Evolutionary conservation across 2,888 invertebrate genomes (phyloP), one percentile per base, ranked within the genome.

Genomic region (Leptura quadrifasciata): DNA sequence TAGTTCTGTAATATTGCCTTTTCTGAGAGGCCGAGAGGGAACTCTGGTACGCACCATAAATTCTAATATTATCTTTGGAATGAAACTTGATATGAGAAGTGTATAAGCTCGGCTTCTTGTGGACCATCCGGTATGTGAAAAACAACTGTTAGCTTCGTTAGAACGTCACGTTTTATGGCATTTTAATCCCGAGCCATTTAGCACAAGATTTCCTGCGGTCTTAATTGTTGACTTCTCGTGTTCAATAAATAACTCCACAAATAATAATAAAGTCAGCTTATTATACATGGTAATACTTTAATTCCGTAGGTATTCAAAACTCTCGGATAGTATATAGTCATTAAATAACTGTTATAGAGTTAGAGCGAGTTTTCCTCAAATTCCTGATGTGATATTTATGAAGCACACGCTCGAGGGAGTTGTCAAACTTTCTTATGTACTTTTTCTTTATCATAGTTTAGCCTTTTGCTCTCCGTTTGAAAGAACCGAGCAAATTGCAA

Each of bases 121-220:
- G 31, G 57, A 47, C 54, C 76, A 78, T 76, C 74, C 57, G 67
- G 65, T 74, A 75, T 77, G 78, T 78, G 77, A 77, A 81, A 81
- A 79, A 75, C 82, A 82, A 79, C 80, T 82, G 82, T 80, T 79
- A 68, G 67, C 72, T 64, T 63, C 76, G 76, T 79, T 77, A 72
- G 78, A 80, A 80, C 79, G 80, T 80, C 81, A 80, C 80, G 81
- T 81, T 83, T 82, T 81, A 82, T 79, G 80, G 80, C 79, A 75
- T 80, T 79, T 82, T 82, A 80, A 82, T 82, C 82, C 79, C 70
- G 20, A 60, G 55, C 65, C 74, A 74, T 80, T 79, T 76, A 78
- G 75, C 77, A 76, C 69, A 71, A 75, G 78, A 81, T 79, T 77
- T 79, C 79, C 76, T 76, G 78, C 65, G 71, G 78, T 76, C 72